Conservation (phyloP, 37 sponge, comb jelly and placozoan species). For the Geodia barretti region DNA sequence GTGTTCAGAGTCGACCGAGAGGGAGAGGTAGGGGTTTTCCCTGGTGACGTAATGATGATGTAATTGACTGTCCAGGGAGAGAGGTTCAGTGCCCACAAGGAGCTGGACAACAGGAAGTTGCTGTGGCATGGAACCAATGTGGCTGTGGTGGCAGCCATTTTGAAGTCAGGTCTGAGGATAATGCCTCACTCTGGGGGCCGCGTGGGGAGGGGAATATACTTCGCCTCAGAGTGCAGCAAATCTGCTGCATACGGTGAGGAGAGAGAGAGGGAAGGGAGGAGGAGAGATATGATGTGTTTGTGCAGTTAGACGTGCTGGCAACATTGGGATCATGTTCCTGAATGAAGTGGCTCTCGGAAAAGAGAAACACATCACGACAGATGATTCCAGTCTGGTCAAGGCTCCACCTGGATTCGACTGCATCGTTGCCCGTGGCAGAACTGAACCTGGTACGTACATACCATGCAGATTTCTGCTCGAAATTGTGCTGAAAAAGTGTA, state of each 20-base stretch:
- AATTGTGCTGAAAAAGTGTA: no score
- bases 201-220: conserved; percentile 91
- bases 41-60: no score
- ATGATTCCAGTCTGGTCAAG: conserved; percentile 56
- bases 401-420: conserved; percentile 78
- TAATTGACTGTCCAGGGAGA: conserved; percentile 45
- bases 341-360: conserved; percentile 89
- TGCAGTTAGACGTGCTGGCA: conserved; percentile 64
- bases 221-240: conserved; percentile 91
- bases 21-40: conserved; percentile 58
- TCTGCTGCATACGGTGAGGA: conserved; percentile 87
- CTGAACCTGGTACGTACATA: conserved; percentile 85
- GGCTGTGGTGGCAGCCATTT: conserved; percentile 92
- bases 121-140: conserved; percentile 97
- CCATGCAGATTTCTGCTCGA: no score
- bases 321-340: conserved; percentile 90
- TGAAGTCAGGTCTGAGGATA: conserved; percentile 85
- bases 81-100: conserved; percentile 61
- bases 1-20: conserved; percentile 78
- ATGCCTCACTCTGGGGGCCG: conserved; percentile 96
- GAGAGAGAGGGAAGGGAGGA: no score
- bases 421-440: conserved; percentile 83
- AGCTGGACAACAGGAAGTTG: conserved; percentile 58
- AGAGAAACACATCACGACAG: conserved; percentile 73
- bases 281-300: no score